These are phyloP conservation scores for Nasua narica DNA, from an alignment of 2,797 vertebrate genomes.

Conservation along the genomic window DNA sequence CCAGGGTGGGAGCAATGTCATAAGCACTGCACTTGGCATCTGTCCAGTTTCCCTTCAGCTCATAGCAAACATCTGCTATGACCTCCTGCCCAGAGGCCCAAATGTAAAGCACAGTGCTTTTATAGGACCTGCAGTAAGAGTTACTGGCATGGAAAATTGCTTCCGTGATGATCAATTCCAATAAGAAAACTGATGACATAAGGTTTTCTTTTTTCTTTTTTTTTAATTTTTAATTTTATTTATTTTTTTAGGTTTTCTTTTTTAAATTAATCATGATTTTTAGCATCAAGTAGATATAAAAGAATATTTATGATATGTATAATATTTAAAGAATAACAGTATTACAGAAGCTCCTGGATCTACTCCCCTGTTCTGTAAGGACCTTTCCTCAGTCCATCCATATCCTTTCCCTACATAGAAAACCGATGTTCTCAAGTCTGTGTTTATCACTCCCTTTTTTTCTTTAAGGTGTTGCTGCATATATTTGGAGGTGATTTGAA, in stretches of 20 bases:
- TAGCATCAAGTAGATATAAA: neutral
- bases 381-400: accelerated
- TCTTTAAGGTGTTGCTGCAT: neutral
- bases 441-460: neutral
- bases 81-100: constrained; percentile 26
- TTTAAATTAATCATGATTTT: neutral
- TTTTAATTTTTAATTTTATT: too few species aligned
- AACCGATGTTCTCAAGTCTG: neutral
- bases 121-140: constrained; percentile 17
- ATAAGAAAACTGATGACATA: constrained; percentile 30
- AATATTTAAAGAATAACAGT: neutral
- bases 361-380: neutral
- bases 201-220: neutral
- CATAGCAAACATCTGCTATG: constrained; percentile 55
- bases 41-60: constrained; percentile 62
- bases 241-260: neutral
- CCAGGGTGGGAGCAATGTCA: neutral
- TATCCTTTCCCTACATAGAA: neutral
- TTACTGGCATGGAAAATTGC: constrained; percentile 15
- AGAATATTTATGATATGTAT: neutral
- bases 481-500: neutral
- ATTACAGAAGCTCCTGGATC: neutral
- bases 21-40: constrained; percentile 38
- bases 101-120: neutral
- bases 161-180: constrained; percentile 51